Evolutionary conservation across 1,140 invertebrate species (phyloP).

Genomic region (Brevipalpus yothersi): DNA sequence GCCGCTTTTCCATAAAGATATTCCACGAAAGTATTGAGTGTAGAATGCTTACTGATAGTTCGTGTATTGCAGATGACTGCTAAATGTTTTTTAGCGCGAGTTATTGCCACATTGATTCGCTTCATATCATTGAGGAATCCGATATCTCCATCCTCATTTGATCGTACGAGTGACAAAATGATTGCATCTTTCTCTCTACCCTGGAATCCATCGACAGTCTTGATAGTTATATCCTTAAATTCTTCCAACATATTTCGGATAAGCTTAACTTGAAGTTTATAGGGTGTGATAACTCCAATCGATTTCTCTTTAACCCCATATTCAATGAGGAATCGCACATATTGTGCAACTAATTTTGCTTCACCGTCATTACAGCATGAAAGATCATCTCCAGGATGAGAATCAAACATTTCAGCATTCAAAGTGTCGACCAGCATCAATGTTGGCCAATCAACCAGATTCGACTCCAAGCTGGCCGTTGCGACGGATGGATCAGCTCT

Average conservation of each 20-base stretch:
- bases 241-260: conserved; percentile 17
- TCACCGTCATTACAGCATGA: conserved; percentile 28
- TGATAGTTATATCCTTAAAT: conserved; percentile 22
- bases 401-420: conserved; percentile 17
- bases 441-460: not conserved
- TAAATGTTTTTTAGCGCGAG: conserved; percentile 30
- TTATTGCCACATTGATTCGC: conserved; percentile 35
- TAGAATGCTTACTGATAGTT: not conserved
- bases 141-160: conserved; percentile 26
- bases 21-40: not conserved
- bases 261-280: conserved; percentile 27
- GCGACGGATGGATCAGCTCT: conserved; percentile 45
- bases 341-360: conserved; percentile 25
- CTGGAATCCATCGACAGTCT: conserved; percentile 36
- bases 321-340: conserved; percentile 24
- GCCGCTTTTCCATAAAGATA: not conserved
- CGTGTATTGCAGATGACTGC: conserved; percentile 27
- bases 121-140: conserved; percentile 33
- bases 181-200: conserved; percentile 35
- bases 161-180: conserved; percentile 28
- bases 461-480: conserved; percentile 32
- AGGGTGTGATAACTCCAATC: conserved; percentile 34
- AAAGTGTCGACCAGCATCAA: conserved; percentile 30
- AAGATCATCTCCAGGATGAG: conserved; percentile 10
- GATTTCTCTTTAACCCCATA: conserved; percentile 22